Conservation (phyloP, 1,140 invertebrate species). For the Mizuhopecten yessoensis region DNA sequence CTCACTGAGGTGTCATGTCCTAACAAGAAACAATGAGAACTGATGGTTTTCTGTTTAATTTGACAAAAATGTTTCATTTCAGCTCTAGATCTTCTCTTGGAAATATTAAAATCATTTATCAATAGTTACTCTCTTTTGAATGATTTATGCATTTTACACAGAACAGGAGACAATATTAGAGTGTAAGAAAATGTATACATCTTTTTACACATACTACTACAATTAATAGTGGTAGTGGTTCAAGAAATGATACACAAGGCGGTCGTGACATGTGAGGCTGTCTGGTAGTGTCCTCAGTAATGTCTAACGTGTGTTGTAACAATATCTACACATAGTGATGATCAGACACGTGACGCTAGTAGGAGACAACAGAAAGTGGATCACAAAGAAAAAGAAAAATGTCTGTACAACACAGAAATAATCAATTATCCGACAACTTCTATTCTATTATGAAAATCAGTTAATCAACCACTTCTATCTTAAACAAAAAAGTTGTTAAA, state of each 20-base stretch:
- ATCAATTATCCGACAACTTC: too few relatives aligned
- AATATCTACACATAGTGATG: neutral
- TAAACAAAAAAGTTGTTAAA: too few relatives aligned
- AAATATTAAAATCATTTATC: too few relatives aligned
- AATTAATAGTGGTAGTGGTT: slow-evolving; percentile 5
- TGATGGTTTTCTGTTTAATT: too few relatives aligned
- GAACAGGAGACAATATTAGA: neutral
- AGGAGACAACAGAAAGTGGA: neutral
- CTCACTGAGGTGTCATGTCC: too few relatives aligned
- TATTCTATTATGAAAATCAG: too few relatives aligned
- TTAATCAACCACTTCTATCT: neutral
- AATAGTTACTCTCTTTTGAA: neutral
- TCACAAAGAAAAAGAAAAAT: neutral
- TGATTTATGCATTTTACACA: neutral
- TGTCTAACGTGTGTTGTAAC: neutral
- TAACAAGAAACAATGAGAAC: too few relatives aligned
- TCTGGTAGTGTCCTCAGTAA: neutral
- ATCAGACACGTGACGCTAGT: neutral
- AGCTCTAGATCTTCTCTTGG: too few relatives aligned
- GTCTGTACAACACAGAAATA: neutral
- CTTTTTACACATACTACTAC: neutral
- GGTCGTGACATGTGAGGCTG: neutral
- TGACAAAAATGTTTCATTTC: too few relatives aligned
- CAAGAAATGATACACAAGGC: too few relatives aligned
- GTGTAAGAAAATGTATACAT: neutral